phyloP scores from a whole-genome alignment of 1,140 invertebrate genomes.

The Andricus grossulariae region DNA sequence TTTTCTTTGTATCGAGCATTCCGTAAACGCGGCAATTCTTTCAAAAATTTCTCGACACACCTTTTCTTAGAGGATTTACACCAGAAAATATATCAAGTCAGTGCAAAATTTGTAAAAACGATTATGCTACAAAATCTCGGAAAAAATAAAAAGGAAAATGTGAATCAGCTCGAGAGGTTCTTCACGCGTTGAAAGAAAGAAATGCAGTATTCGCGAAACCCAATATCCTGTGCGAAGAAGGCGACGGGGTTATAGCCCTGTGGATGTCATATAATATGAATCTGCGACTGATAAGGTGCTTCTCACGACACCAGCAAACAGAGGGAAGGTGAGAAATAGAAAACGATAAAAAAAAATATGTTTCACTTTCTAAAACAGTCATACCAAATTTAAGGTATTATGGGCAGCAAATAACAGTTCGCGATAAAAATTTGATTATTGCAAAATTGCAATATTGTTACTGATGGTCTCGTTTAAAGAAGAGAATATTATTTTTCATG shows the following conservation, averaged over 20 bases:
- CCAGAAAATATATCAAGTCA: too few relatives aligned
- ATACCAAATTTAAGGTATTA: too few relatives aligned
- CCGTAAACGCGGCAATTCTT: too few relatives aligned
- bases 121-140: neutral
- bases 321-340: constrained; percentile 37
- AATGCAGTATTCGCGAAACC: constrained; percentile 62
- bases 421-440: too few relatives aligned
- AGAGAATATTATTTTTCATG: too few relatives aligned
- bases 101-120: too few relatives aligned
- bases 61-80: too few relatives aligned
- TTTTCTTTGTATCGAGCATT: too few relatives aligned
- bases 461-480: too few relatives aligned
- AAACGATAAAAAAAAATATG: constrained; percentile 28
- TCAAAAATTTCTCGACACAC: too few relatives aligned
- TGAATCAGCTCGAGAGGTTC: constrained; percentile 5
- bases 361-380: neutral
- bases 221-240: constrained; percentile 60
- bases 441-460: too few relatives aligned
- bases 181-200: constrained; percentile 39
- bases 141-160: constrained; percentile 18
- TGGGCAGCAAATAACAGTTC: too few relatives aligned
- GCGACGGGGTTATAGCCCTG: constrained; percentile 65
- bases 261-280: constrained; percentile 60
- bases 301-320: constrained; percentile 59
- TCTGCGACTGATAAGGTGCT: constrained; percentile 60